Percentiles rank a stretch among this genome's conserved stretches.
phyloP scores from a whole-genome alignment of 2,888 invertebrate species.

The Oxystoma pomonae region DNA sequence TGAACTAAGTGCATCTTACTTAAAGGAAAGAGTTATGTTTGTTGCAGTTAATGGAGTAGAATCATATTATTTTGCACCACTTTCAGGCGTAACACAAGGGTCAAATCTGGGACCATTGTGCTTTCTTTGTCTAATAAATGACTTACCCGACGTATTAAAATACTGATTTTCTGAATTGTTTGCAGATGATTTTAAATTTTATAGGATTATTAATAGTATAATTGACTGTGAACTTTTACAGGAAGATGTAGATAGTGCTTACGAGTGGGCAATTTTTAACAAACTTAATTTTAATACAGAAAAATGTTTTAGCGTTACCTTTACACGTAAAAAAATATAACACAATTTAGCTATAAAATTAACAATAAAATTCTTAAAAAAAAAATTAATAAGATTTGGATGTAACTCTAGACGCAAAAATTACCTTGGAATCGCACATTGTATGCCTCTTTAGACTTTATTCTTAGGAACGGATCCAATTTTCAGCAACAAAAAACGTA shows the following conservation, averaged over 20 bases:
- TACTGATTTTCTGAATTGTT: not conserved
- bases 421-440: conserved; percentile 11
- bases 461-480: not conserved
- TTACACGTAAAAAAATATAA: conserved; percentile 6
- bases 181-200: conserved; percentile 1
- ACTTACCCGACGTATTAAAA: not conserved
- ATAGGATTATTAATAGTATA: not conserved
- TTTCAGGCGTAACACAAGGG: not conserved
- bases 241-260: not conserved
- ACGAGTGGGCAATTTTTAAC: not conserved
- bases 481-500: not conserved
- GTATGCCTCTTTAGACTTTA: too few relatives aligned
- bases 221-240: not conserved
- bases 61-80: not conserved
- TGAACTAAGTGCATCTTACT: not conserved
- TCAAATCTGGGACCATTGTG: not conserved
- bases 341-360: conserved; percentile 3
- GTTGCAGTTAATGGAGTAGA: not conserved
- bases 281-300: not conserved
- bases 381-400: conserved; percentile 9
- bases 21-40: not conserved
- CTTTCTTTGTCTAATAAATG: conserved; percentile 1
- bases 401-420: conserved; percentile 12
- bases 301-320: conserved; percentile 10
- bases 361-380: conserved; percentile 8